Base-by-base conservation (phyloP, 2,888 invertebrate genomes). In the Elegia similella region DNA sequence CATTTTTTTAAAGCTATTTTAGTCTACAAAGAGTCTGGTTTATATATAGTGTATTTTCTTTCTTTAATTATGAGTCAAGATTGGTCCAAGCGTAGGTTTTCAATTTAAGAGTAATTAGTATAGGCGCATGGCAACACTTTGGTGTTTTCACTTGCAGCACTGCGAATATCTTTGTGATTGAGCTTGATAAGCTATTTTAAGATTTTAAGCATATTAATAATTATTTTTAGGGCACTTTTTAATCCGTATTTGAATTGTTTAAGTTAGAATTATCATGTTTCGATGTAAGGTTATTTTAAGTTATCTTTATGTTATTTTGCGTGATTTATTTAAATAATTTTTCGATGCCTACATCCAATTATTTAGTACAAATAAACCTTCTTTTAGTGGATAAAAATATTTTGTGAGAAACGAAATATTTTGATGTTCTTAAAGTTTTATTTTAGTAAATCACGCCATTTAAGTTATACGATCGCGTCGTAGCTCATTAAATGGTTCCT, bases 151-250 rank as follows among this genome's bases (percentile, higher is more conserved):
- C 70, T 71, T 64, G 72, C 74, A 72, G 77, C 75, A 76, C 73
- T 76, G 72, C 72, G 65, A 71, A 69, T 68, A 68, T 72, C 67
- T 61, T 69, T 73, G 74, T 77, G 76, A 80, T 78, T 72, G 79
- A 80, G 82, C 82, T 84, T 83, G 58, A 73, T 73, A 71, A 63
- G 69, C 64, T 73, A 72, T n/a, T n/a, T n/a, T n/a, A n/a, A 47
- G 46, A 46, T 64, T 67, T 70, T 61, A 69, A 66, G 67, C 65
- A 62, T 65, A 71, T 66, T 71, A 73, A 65, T 67, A 63, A 66
- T 70, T 68, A 69, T 71, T 73, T 75, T 75, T 72, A 68, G 70
- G 69, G 74, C 76, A 77, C 74, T 65, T 71, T 72, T 71, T 68
- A 63, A 70, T 61, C 47, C 13, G 56, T 69, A 63, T 66, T 66